Evolutionary conservation across 2,113 vertebrate genomes (phyloP).

Genomic region (Ailuropoda melanoleuca): DNA sequence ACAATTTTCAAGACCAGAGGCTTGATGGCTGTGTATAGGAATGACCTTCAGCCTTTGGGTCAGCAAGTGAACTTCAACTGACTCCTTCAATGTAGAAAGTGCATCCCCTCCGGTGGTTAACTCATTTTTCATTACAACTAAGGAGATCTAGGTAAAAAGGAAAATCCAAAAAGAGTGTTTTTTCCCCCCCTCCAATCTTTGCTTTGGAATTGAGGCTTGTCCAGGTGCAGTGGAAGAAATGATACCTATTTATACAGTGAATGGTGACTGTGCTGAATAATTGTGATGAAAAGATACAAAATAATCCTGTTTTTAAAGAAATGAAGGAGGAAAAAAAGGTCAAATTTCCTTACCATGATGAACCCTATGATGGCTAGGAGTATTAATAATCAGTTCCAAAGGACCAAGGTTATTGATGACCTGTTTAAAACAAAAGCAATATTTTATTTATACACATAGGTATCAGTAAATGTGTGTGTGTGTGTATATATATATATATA

Average conservation of each 20-base stretch:
- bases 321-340: background rate
- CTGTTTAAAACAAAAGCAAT: slow-evolving; percentile 78
- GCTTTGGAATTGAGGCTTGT: background rate
- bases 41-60: background rate
- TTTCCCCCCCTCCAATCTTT: background rate
- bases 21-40: background rate
- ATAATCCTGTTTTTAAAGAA: background rate
- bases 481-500: too few species aligned
- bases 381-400: slow-evolving; percentile 94
- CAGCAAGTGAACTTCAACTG: background rate
- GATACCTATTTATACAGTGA: background rate
- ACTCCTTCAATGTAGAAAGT: background rate
- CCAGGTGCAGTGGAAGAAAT: background rate
- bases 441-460: background rate
- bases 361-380: slow-evolving; percentile 95
- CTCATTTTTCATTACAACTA: background rate
- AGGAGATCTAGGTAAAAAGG: background rate
- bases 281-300: background rate
- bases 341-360: slow-evolving; percentile 89
- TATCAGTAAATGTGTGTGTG: background rate
- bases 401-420: slow-evolving; percentile 91
- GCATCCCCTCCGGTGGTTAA: background rate
- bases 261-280: background rate
- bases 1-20: background rate
- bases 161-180: background rate